Conservation (phyloP, 2,113 vertebrate species). For the Megaceryle maxima region DNA sequence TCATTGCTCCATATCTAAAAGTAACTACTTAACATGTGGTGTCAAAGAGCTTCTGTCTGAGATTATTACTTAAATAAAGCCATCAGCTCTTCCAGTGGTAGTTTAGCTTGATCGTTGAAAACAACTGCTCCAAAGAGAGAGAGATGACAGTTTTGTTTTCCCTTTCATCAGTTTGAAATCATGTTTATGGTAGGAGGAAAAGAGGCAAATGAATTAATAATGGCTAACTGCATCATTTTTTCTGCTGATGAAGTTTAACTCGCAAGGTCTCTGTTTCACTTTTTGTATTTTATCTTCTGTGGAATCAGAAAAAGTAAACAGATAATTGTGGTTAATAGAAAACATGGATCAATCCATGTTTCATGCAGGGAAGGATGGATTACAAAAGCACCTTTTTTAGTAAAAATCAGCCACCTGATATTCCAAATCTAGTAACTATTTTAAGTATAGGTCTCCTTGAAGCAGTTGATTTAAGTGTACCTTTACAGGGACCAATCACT, state of each 20-base stretch:
- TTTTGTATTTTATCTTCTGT: background rate
- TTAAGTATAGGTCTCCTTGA: background rate
- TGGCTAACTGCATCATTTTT: background rate
- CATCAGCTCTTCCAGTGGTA: background rate
- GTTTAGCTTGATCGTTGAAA: background rate
- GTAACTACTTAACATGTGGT: fast-evolving
- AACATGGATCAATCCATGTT: background rate
- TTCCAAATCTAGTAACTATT: background rate
- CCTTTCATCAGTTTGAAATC: background rate
- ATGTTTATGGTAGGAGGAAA: background rate
- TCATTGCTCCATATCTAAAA: background rate
- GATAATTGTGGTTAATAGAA: background rate
- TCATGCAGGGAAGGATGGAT: background rate
- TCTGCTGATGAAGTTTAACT: background rate
- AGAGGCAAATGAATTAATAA: background rate
- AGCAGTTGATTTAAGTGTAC: background rate
- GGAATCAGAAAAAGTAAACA: background rate
- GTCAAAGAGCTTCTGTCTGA: background rate
- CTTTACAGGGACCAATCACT: background rate
- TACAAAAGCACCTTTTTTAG: background rate
- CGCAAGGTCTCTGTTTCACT: background rate
- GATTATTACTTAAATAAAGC: background rate
- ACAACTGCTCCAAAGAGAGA: background rate
- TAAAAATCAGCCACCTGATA: background rate
- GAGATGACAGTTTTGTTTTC: background rate